Evolutionary conservation across 2,888 invertebrate species (phyloP).

Genomic region (Epistrophe eligans): DNA sequence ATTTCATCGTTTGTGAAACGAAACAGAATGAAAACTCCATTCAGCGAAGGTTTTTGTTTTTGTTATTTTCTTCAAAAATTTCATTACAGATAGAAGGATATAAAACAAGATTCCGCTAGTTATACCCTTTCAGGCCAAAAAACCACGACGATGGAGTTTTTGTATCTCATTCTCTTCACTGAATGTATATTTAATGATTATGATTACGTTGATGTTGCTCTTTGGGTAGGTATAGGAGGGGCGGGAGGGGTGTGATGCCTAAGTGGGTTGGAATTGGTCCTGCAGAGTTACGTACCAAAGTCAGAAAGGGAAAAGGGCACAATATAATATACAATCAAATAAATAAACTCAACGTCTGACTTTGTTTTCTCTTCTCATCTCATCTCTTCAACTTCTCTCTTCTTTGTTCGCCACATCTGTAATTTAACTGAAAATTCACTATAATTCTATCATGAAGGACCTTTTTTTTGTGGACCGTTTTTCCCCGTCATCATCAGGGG

Average conservation of each 20-base stretch:
- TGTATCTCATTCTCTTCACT: neutral
- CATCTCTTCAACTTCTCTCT: neutral
- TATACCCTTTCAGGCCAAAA: constrained; percentile 62
- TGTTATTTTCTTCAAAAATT: constrained; percentile 50
- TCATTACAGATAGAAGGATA: constrained; percentile 74
- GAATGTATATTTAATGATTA: constrained; percentile 72
- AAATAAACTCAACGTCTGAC: constrained; percentile 53
- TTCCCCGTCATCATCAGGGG: neutral
- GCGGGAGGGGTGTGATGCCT: neutral
- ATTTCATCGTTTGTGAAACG: constrained; percentile 17
- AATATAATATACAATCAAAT: constrained; percentile 64
- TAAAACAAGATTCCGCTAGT: constrained; percentile 74
- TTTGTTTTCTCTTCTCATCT: constrained; percentile 36
- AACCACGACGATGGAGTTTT: constrained; percentile 46
- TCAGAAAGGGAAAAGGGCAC: constrained; percentile 49
- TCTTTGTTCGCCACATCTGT: constrained; percentile 48
- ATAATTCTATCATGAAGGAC: constrained; percentile 34
- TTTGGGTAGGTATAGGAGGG: constrained; percentile 8
- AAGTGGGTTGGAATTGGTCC: neutral
- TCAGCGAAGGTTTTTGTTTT: constrained; percentile 29
- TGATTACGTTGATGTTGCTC: constrained; percentile 62
- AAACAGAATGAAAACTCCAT: constrained; percentile 49
- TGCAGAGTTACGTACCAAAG: neutral
- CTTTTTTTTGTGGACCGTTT: neutral
- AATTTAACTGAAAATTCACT: constrained; percentile 62